Base-by-base conservation (phyloP, 2,888 invertebrate species). In the Helleia helle region DNA sequence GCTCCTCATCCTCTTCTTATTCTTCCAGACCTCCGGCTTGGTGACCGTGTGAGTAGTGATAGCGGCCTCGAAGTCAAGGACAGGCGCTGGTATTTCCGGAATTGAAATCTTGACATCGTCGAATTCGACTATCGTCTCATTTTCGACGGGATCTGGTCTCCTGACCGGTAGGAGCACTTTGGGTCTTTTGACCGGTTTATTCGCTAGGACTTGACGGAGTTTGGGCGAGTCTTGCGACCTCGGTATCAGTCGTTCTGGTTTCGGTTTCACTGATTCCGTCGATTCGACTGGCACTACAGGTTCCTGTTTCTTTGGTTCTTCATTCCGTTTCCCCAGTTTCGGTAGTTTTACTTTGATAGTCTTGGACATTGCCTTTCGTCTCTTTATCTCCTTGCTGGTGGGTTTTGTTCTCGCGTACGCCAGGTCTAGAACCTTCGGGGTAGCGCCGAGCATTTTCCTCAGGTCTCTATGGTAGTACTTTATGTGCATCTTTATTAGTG, bases 381-480 rank as follows among this genome's bases (percentile, higher is more conserved):
- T 42, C 18, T 50, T 57, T 4, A 48, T 48, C 41, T 63, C 63
- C 1, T 49, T 34, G 9, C 49, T 56, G 0, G 58, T 50, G 1
- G 72, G 71, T 51, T 55, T 59, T 1, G 93, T 91, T 49, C 95
- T 87, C 1, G 94, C 94, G 51, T 92, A 92, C 0, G 95, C 95
- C 45, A 95, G 72, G 65, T 95, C 95, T 12, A 93, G 88, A 42
- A 95, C 95, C 70, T 95, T 95, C 0, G 95, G 94, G 0, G 94
- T 93, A 0, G 88, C 88, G 2, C 93, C 94, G 50, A 94, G 75
- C 66, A 89, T 65, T 45, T 92, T 90, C 1, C 89, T 88, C 43
- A 93, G 87, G 50, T 94, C 93, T 1, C 91, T 89, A 72, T 97
- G 97, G 70, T 97, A 97, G 69, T 97, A 96, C 61, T 97, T 97